phyloP scores from a whole-genome alignment of 1,140 invertebrate genomes.

The Lasaia peninsularis region DNA sequence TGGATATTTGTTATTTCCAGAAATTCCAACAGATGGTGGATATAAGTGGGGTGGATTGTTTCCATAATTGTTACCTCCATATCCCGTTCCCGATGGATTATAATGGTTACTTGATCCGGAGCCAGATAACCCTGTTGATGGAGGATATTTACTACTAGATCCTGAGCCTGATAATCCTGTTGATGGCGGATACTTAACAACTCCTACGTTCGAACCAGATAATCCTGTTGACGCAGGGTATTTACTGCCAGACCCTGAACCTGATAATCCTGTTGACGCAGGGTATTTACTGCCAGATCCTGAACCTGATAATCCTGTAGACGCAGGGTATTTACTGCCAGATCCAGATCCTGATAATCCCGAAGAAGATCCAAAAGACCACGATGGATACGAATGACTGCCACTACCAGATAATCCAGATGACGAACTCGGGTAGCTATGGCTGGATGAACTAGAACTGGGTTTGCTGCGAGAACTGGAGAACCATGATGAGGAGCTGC shows the following conservation, averaged over 20 bases:
- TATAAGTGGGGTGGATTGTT: conserved; percentile 8
- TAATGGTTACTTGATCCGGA: background rate
- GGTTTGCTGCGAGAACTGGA: conserved; percentile 19
- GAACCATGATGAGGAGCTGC: conserved; percentile 11
- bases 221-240: conserved; percentile 17
- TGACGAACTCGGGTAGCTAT: conserved; percentile 29
- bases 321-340: conserved; percentile 27
- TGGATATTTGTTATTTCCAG: conserved; percentile 16
- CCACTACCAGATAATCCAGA: conserved; percentile 32
- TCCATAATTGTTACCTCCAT: conserved; percentile 7
- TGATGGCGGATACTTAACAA: conserved; percentile 1
- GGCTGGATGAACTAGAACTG: conserved; percentile 16
- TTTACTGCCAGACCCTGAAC: conserved; percentile 12
- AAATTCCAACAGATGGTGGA: conserved; percentile 16
- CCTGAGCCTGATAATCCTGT: conserved; percentile 15
- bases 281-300: conserved; percentile 18
- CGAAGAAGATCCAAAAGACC: conserved; percentile 24
- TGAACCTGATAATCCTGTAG: conserved; percentile 28
- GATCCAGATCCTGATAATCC: conserved; percentile 35
- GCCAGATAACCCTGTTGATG: conserved; percentile 10
- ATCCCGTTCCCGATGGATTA: conserved; percentile 20
- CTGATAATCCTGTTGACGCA: conserved; percentile 12
- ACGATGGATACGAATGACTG: conserved; percentile 27
- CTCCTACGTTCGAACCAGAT: conserved; percentile 4
- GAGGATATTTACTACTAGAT: conserved; percentile 3